Base-by-base conservation (phyloP, 2,797 vertebrate species). In the Ispidina lecontei region DNA sequence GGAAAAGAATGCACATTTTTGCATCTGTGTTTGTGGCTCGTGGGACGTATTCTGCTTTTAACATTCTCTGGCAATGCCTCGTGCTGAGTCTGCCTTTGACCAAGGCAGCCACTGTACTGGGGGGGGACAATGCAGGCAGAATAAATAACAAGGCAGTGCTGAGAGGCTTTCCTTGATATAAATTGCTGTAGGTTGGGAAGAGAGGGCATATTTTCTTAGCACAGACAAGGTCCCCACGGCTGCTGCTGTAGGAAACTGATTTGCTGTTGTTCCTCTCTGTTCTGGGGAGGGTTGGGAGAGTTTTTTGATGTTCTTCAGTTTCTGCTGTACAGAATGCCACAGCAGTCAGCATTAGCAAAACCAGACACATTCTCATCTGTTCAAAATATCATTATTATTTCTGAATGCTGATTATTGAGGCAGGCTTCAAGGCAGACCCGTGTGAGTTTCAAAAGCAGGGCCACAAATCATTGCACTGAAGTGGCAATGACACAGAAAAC, bases 1-100 rank as follows among this genome's bases (percentile, higher is more conserved):
- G 64, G 64, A 89, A 69, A 41, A 54, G 58, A 89, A 76, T 17
- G 51, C 68, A 71, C 54, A 56, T 70, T 90, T 87, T 87, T 87
- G 60, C 59, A 84, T 91, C 52, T 2, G 1, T 84, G 83, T 88
- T 47, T 65, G 37, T 49, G 84, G 37, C 92, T 93, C 72, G 58
- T 77, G 87, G 87, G 81, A 81, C 28, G 35, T 87, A 76, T 92
- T 63, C 67, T 89, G 70, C 82, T 83, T 91, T 91, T 95, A 95
- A 76, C 59, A 78, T 84, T 93, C 64, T 52, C 87, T 71, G 62
- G 59, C 54, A 77, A 62, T 77, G 67, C n/a, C 47, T 85, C 5
- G 11, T 78, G 67, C 73, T 84, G 93, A 78, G 44, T 59, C 44
- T 78, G 89, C 82, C 82, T 92, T 84, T 84, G 73, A 76, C 1